Evolutionary conservation across 2,888 invertebrate genomes (phyloP).

Genomic region (Peribatodes rhomboidaria): DNA sequence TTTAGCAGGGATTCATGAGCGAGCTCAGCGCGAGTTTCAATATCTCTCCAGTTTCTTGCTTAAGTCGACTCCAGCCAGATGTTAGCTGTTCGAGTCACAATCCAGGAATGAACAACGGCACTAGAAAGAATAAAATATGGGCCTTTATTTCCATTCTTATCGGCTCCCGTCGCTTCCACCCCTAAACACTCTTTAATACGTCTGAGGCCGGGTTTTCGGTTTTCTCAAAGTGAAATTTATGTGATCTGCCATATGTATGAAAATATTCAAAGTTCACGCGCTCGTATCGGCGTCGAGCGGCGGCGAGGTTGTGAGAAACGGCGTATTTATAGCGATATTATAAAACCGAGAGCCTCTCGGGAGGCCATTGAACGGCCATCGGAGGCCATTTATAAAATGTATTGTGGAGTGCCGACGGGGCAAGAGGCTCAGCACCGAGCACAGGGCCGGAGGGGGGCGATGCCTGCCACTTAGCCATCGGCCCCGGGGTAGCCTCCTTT

Average conservation of each 20-base stretch:
- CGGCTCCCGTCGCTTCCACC: constrained; percentile 8
- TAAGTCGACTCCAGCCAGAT: background rate
- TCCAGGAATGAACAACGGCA: constrained; percentile 6
- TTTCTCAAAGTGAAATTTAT: constrained; percentile 30
- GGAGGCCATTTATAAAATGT: constrained; percentile 56
- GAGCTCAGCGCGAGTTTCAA: background rate
- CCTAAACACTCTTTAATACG: constrained; percentile 30
- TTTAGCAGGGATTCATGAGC: background rate
- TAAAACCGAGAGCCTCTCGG: constrained; percentile 43
- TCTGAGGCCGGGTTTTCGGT: constrained; percentile 16
- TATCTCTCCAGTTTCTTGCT: background rate
- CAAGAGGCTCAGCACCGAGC: constrained; percentile 14
- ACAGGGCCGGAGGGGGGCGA: constrained; percentile 6
- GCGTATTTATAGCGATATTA: constrained; percentile 43
- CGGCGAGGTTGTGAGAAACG: constrained; percentile 17
- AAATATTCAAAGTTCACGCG: constrained; percentile 24
- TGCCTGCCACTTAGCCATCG: constrained; percentile 2
- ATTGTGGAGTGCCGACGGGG: constrained; percentile 51
- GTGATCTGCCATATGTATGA: constrained; percentile 16
- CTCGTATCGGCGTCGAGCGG: background rate
- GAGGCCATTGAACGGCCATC: constrained; percentile 39
- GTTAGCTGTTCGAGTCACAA: background rate
- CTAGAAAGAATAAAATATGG: constrained; percentile 3
- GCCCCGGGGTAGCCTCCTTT: constrained; percentile 10
- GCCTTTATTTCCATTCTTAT: constrained; percentile 23